Percentiles rank a stretch among this genome's conserved stretches.
Evolutionary conservation across 2,797 vertebrate species (phyloP).

Genomic region (Tarsius wallacei): DNA sequence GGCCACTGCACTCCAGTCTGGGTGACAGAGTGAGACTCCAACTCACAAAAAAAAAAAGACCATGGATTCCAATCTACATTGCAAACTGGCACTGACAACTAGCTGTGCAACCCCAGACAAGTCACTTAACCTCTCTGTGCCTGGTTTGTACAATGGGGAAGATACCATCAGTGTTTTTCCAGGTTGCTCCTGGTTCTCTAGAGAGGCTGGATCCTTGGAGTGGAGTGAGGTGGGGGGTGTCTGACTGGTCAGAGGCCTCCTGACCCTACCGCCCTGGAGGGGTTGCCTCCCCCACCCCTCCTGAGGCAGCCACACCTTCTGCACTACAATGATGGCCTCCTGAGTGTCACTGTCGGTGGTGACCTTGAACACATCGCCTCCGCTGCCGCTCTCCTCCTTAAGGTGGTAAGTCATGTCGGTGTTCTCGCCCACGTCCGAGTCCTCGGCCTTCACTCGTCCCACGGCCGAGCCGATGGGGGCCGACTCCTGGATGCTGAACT

Average conservation of each 20-base stretch:
- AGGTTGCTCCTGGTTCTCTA: background rate
- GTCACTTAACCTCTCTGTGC: background rate
- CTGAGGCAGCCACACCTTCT: conserved; percentile 92
- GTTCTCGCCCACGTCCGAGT: conserved; percentile 97
- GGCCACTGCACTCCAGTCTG: too few species aligned
- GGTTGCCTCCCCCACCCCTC: background rate
- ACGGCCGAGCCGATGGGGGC: conserved; percentile 94
- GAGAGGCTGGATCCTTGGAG: background rate
- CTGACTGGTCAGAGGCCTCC: background rate
- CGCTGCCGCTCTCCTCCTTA: conserved; percentile 94
- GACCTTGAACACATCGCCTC: conserved; percentile 94
- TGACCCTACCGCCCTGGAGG: rapidly evolving
- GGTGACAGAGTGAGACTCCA: too few species aligned
- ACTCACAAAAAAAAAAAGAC: too few species aligned
- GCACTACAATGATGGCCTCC: conserved; percentile 96
- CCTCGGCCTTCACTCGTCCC: conserved; percentile 96
- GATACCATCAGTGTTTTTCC: background rate
- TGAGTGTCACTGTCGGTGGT: conserved; percentile 96
- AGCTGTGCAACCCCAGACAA: background rate
- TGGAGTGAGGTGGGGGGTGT: background rate
- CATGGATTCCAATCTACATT: background rate
- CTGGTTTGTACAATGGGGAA: background rate
- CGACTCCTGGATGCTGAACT: conserved; percentile 96
- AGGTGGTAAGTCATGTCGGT: conserved; percentile 98
- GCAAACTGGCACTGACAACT: background rate